Base-by-base conservation (phyloP, 2,888 invertebrate genomes). In the Eupithecia insigniata region DNA sequence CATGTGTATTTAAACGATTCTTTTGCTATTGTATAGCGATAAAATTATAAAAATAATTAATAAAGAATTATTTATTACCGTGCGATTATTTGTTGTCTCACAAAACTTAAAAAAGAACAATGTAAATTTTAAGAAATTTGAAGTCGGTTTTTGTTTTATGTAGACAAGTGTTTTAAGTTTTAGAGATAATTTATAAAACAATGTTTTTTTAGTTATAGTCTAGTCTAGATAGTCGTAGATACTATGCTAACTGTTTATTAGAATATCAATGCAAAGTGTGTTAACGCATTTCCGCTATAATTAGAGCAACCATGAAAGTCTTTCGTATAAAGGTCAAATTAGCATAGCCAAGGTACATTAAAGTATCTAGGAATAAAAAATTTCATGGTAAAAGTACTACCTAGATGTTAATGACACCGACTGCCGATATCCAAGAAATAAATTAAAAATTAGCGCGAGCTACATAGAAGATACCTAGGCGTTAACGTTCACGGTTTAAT, bases 301-400 rank as follows among this genome's bases (percentile, higher is more conserved):
- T 72, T 71, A 74, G 69, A 58, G 64, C 65, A 74, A 67, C 74
- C 74, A 69, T 74, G 74, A 74, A 74, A 74, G 71, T 74, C 71
- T 74, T 74, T 71, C 71, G 65, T 65, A 39, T 51, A 67, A 22
- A 69, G 71, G 74, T 39, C 71, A 69, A 22, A 64, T 64, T 22
- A 64, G n/a, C 36, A 34, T 64, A 16, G 34, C 22, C 32, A 62
- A 62, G 61, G 61, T 62, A 32, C 32, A 32, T 32, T 8, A 55
- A 55, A 55, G 26, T 51, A 26, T 26, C 14, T 55, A 26, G 55
- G 12, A 55, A 55, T 26, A 30, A 71, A 71, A 6, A 71, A n/a
- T 55, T 30, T 67, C 67, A 34, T 67, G 51, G 62, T 46, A 34
- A n/a, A 70, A 28, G 26, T 26, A 26, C 43, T 18, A 7, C 2